Conservation (phyloP, 2,888 invertebrate species). For the Lamellibrachia columna region DNA sequence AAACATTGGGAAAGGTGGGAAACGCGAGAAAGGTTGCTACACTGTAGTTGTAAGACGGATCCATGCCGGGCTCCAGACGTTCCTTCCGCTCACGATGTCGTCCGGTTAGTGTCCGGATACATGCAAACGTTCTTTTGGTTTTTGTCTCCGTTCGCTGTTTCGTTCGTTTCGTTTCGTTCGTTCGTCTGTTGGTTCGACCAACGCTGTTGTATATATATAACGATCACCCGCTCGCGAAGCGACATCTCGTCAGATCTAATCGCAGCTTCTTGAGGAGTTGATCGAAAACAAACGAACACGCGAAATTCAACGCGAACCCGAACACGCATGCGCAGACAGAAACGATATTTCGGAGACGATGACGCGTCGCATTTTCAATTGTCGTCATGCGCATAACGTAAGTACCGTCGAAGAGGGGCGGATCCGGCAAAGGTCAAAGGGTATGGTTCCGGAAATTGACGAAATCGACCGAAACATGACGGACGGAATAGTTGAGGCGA, state of each 20-base stretch:
- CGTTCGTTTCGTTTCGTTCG: neutral
- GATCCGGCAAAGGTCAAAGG: conserved; percentile 10
- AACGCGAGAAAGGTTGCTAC: too few species aligned
- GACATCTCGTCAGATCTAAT: neutral
- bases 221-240: neutral
- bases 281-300: neutral
- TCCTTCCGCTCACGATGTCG: neutral
- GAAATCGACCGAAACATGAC: conserved; percentile 5
- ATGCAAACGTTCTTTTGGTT: neutral
- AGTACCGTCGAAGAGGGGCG: neutral
- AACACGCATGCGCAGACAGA: neutral
- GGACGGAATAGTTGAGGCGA: neutral
- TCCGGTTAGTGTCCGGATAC: neutral
- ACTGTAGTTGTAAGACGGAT: neutral
- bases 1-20: too few species aligned
- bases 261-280: neutral
- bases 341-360: neutral
- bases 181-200: neutral
- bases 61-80: neutral
- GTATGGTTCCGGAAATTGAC: neutral
- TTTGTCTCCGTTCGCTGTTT: neutral
- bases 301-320: neutral
- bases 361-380: neutral
- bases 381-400: neutral
- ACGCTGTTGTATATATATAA: neutral